Conservation (phyloP, 2,888 invertebrate genomes). For the Podabrus alpinus region DNA sequence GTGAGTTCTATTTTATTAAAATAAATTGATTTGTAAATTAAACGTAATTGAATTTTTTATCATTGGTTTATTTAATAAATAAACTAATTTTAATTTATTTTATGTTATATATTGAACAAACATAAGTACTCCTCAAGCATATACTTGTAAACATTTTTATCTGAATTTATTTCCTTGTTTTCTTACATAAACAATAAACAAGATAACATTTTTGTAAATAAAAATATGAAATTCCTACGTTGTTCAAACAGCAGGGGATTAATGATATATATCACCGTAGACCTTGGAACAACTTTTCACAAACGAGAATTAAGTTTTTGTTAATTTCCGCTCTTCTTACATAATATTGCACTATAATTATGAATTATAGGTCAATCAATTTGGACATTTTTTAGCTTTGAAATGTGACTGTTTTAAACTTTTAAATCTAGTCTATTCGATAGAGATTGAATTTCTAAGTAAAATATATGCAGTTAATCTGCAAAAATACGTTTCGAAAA, state of each 20-base stretch:
- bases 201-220: not conserved
- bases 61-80: not conserved
- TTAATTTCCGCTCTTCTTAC: not conserved
- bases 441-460: not conserved
- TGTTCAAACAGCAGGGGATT: not conserved
- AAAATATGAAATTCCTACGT: not conserved
- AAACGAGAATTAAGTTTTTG: not conserved
- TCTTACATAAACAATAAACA: not conserved
- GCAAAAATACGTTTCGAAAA: too few relatives aligned
- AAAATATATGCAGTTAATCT: too few relatives aligned
- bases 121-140: not conserved
- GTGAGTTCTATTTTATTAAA: conserved; percentile 49
- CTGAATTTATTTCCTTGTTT: not conserved
- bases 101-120: not conserved
- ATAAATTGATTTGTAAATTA: not conserved
- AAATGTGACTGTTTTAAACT: not conserved
- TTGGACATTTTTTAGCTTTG: not conserved
- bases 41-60: too few relatives aligned
- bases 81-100: not conserved
- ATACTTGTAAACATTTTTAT: not conserved
- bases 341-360: not conserved
- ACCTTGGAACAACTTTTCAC: not conserved
- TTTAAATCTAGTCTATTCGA: not conserved
- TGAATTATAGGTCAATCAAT: not conserved
- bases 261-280: not conserved